A percentile compares a stretch with the other conserved stretches of the same genome.
Evolutionary conservation across 2,888 invertebrate species (phyloP).

Genomic region (Acrobasis suavella): DNA sequence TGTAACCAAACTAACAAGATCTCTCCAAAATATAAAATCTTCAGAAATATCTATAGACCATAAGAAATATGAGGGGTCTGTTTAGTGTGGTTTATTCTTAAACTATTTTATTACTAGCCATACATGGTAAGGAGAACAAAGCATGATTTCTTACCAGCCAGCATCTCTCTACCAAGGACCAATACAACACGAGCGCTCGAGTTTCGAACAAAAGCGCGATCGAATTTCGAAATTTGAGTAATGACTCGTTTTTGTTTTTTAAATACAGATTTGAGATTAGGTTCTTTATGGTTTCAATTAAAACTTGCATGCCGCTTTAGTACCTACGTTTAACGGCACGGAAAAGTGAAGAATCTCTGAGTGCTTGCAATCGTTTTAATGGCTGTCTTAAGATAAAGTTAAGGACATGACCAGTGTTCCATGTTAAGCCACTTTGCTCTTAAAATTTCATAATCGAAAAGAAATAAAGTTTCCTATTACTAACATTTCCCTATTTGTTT

Average conservation of each 20-base stretch:
- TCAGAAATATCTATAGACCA: background rate
- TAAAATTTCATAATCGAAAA: too few relatives aligned
- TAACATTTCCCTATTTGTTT: too few relatives aligned
- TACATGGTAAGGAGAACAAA: conserved; percentile 30
- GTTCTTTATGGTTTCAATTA: conserved; percentile 36
- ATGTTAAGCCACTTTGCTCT: too few relatives aligned
- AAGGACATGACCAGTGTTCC: background rate
- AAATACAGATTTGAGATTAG: conserved; percentile 30
- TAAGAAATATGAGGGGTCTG: conserved; percentile 10
- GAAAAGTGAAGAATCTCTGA: background rate
- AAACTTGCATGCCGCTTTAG: conserved; percentile 25
- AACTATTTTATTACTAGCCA: conserved; percentile 23
- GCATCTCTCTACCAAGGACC: conserved; percentile 34
- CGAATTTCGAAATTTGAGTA: conserved; percentile 35
- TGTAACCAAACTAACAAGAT: conserved; percentile 14
- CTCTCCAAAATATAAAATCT: conserved; percentile 6
- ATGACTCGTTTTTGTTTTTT: conserved; percentile 30
- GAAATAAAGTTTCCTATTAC: too few relatives aligned
- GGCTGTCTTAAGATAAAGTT: background rate
- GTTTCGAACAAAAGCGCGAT: conserved; percentile 34
- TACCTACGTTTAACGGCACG: background rate
- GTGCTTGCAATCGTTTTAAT: too few relatives aligned
- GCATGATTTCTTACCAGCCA: conserved; percentile 27
- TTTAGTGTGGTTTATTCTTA: background rate
- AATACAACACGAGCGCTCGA: conserved; percentile 31